Evolutionary conservation across 2,888 invertebrate genomes (phyloP).

Genomic region (Yponomeuta cagnagella): DNA sequence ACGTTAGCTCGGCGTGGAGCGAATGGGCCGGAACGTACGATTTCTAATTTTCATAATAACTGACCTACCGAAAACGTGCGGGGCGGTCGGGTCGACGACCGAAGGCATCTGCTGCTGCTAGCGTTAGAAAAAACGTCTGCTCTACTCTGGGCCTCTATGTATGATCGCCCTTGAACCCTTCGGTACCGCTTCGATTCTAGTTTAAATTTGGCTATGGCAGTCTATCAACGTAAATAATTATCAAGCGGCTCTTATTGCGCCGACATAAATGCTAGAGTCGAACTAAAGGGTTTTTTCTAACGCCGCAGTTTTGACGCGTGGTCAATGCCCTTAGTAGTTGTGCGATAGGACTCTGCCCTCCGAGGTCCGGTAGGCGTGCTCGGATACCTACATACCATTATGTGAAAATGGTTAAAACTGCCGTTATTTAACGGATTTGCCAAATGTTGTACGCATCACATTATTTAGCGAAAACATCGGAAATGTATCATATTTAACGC

Average conservation of each 20-base stretch:
- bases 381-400: not conserved
- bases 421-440: not conserved
- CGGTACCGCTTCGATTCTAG: not conserved
- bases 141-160: not conserved
- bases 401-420: not conserved
- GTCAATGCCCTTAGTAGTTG: not conserved
- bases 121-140: not conserved
- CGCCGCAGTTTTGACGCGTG: not conserved
- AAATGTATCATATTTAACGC: no score
- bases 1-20: not conserved
- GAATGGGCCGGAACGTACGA: not conserved
- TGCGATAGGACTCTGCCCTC: not conserved
- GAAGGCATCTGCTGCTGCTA: not conserved
- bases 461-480: no score
- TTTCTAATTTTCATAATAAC: constrained; percentile 1
- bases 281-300: not conserved
- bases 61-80: not conserved
- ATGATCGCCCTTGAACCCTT: not conserved
- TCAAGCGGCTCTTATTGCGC: not conserved
- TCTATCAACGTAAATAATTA: not conserved
- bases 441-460: no score
- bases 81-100: not conserved
- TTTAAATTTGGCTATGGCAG: not conserved
- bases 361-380: not conserved
- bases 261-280: not conserved